Evolutionary conservation across 2,113 vertebrate species (phyloP), one percentile per base, ranked within the genome.

Genomic region (Amblyopsis rosae): DNA sequence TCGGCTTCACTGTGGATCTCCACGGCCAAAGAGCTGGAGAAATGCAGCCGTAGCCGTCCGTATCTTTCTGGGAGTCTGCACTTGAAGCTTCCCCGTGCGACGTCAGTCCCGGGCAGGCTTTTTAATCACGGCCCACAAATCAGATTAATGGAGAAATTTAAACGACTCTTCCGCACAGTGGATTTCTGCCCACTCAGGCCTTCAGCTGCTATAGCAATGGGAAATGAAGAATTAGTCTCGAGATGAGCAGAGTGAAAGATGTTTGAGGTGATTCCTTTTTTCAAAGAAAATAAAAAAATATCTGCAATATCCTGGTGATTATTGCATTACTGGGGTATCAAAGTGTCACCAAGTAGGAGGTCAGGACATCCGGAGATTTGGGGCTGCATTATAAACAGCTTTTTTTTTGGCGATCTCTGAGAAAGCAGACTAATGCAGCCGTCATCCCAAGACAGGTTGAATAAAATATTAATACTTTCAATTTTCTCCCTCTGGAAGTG

Each of bases 101-200:
- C 56, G 83, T 68, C 76, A 76, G 86, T 83, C 80, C 79, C 79
- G 73, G 83, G 80, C 61, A 59, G 4, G 75, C 72, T 47, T 78
- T 17, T 16, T 17, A 55, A 15, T 16, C 15, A 16, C 2, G 17
- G 71, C 70, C 80, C 11, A 55, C 75, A 50, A 84, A 83, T 90
- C 88, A 83, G 81, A 88, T 87, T 90, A 87, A 90, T 88, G 87
- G 86, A 87, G 84, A 74, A 88, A 84, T 82, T 76, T 90, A 87
- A 90, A 88, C 81, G 91, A 90, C 83, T 80, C 74, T 73, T 67
- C 68, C 76, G 86, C 70, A 63, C 81, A 4, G 73, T 72, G 32
- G 72, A 62, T 84, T 91, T 87, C 65, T 85, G 89, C 82, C 75
- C 67, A 89, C 82, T 90, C 90, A 90, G 89, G 87, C 76, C 59